Evolutionary conservation across 2,113 vertebrate species (phyloP), one percentile per base, ranked within the genome.

Genomic region (Sturnira hondurensis): DNA sequence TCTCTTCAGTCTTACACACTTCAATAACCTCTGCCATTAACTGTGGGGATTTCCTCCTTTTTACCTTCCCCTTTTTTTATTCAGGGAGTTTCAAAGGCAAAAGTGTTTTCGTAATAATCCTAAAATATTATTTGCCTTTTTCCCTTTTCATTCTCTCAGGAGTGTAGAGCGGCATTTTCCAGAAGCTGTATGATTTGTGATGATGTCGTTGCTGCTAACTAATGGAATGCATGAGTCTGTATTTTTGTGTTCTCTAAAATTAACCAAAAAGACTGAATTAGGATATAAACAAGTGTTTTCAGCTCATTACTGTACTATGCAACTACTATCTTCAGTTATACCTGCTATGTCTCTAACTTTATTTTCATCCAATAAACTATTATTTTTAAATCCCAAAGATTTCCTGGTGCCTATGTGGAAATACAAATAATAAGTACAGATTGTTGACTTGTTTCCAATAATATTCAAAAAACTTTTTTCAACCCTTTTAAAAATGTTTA

Each of bases 171-270:
- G 26, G 36, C 16, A 13, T 82, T 58, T 89, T 47, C 56, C 41
- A 92, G 68, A 84, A 19, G 43, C 56, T 84, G 16, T 26, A n/a
- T 65, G 17, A 31, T 31, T 3, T 63, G 26, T 74, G n/a, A 58
- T 41, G 36, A 81, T 36, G 71, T 71, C 14, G 63, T 81, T 65
- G 63, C n/a, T 54, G 36, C 41, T 58, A 13, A 14, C 19, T 73
- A 89, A 94, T 31, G 56, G 31, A 71, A 82, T 22, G 36, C n/a
- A 16, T 71, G 63, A 4, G 24, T 61, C 43, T 71, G 20, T 87
- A 94, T 80, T 71, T 80, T 71, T 81, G 67, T 82, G 43, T 63
- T 88, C 58, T 93, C 85, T 82, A 82, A 65, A 81, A 63, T 36
- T 87, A 52, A 63, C 17, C 36, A 89, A 43, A 12, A 36, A 93